phyloP scores from a whole-genome alignment of 2,888 invertebrate genomes.

The Eristalis pertinax region DNA sequence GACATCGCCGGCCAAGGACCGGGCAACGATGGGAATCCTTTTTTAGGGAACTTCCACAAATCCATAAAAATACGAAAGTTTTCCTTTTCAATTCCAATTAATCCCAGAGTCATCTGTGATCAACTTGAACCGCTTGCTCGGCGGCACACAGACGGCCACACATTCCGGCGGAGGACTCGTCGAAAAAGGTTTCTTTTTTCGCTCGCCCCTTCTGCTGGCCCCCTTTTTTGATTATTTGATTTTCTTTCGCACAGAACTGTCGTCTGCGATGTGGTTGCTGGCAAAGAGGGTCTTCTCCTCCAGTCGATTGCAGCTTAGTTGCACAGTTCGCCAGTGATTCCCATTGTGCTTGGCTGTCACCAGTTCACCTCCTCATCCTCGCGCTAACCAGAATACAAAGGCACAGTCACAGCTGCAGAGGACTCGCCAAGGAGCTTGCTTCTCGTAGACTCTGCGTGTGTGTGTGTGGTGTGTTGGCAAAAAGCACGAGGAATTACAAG shows the following conservation, averaged over 20 bases:
- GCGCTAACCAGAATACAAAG: conserved; percentile 19
- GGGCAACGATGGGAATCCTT: not conserved
- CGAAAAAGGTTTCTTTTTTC: not conserved
- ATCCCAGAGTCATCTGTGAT: conserved; percentile 61
- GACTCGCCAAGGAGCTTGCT: no score
- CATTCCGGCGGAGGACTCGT: conserved; percentile 9
- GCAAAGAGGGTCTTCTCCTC: conserved; percentile 6
- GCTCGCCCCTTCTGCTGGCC: not conserved
- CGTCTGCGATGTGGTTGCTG: conserved; percentile 57
- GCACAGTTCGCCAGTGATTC: conserved; percentile 47
- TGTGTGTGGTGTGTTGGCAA: not conserved
- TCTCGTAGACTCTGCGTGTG: no score
- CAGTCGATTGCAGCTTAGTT: conserved; percentile 53
- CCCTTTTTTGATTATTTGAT: not conserved
- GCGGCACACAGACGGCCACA: not conserved
- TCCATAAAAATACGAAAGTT: conserved; percentile 37
- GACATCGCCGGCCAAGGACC: no score
- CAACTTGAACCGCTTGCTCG: conserved; percentile 46
- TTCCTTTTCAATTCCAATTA: conserved; percentile 64
- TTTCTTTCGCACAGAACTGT: conserved; percentile 18
- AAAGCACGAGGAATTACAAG: not conserved
- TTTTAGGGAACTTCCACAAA: not conserved
- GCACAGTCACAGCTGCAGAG: not conserved
- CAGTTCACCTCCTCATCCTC: not conserved
- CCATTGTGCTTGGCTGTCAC: conserved; percentile 52